Conservation (phyloP, 2,888 invertebrate genomes). For the Plagiodera versicolora region DNA sequence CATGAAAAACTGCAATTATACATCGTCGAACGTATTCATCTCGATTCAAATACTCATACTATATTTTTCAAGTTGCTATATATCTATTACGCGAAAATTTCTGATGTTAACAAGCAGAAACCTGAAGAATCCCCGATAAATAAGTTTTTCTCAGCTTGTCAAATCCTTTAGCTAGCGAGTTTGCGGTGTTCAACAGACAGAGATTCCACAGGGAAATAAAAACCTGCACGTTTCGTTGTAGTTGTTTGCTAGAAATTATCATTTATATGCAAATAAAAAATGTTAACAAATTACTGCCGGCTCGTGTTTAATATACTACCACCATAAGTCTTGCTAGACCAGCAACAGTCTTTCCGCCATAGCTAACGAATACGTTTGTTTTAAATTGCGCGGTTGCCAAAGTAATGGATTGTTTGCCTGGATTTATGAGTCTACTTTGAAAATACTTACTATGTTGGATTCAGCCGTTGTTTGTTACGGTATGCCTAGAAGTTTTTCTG, state of each 20-base stretch:
- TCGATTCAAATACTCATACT: too few species aligned
- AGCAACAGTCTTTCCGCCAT: constrained; percentile 24
- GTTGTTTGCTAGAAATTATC: constrained; percentile 20
- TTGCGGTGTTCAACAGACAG: too few species aligned
- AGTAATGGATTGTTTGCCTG: constrained; percentile 36
- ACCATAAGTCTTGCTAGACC: constrained; percentile 28
- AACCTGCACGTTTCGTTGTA: constrained; percentile 20
- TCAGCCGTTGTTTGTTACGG: constrained; percentile 31
- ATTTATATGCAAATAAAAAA: constrained; percentile 33
- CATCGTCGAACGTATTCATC: too few species aligned
- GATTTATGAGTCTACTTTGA: constrained; percentile 39
- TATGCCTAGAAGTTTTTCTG: constrained; percentile 28
- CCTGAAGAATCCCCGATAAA: too few species aligned
- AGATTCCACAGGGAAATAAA: constrained; percentile 16
- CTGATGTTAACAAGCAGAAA: too few species aligned
- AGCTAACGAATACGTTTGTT: constrained; percentile 28
- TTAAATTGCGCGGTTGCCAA: constrained; percentile 35
- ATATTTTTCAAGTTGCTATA: too few species aligned
- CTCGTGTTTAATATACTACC: constrained; percentile 33
- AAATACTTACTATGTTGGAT: constrained; percentile 36
- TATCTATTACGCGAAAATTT: too few species aligned
- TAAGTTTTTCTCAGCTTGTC: too few species aligned
- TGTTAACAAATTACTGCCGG: constrained; percentile 28
- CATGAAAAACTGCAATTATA: too few species aligned
- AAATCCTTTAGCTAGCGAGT: too few species aligned